Percentiles rank a stretch among this genome's conserved stretches.
phyloP scores from a whole-genome alignment of 2,797 vertebrate genomes.

The Hippoglossus hippoglossus region DNA sequence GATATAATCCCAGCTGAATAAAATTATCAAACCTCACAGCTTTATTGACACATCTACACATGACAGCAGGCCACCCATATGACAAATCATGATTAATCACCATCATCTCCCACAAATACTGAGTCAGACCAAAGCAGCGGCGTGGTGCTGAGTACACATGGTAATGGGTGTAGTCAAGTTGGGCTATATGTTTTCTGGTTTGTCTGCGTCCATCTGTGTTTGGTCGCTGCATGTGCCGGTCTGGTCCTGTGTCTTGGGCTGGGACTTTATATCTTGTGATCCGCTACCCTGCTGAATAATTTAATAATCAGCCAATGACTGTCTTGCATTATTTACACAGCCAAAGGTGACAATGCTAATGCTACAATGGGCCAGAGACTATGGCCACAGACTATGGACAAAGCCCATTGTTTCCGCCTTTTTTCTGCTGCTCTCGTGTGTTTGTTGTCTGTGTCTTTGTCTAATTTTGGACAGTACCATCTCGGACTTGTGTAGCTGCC shows the following conservation, averaged over 20 bases:
- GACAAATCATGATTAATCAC: slow-evolving; percentile 56
- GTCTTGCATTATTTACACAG: slow-evolving; percentile 87
- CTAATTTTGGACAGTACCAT: neutral
- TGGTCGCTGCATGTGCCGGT: slow-evolving; percentile 23
- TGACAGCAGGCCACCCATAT: slow-evolving; percentile 43
- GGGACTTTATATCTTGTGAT: slow-evolving; percentile 76
- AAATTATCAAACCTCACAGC: slow-evolving; percentile 51
- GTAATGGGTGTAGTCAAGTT: slow-evolving; percentile 11
- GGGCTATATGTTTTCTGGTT: slow-evolving; percentile 3
- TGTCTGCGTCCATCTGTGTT: slow-evolving; percentile 32
- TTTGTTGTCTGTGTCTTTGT: slow-evolving; percentile 8
- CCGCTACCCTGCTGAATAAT: slow-evolving; percentile 85
- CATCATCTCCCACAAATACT: slow-evolving; percentile 46
- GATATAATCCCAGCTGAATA: slow-evolving; percentile 29
- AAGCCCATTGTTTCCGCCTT: slow-evolving; percentile 23
- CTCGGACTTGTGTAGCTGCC: neutral
- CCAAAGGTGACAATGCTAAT: slow-evolving; percentile 84
- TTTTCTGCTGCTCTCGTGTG: slow-evolving; percentile 7
- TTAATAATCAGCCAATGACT: slow-evolving; percentile 86
- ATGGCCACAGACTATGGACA: neutral
- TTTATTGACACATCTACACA: slow-evolving; percentile 58
- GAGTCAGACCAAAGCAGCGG: slow-evolving; percentile 50
- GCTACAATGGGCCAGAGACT: slow-evolving; percentile 52
- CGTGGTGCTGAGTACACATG: slow-evolving; percentile 27
- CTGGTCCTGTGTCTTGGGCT: slow-evolving; percentile 58